Base-by-base conservation (phyloP, 2,113 vertebrate species). In the Triplophysa rosa region DNA sequence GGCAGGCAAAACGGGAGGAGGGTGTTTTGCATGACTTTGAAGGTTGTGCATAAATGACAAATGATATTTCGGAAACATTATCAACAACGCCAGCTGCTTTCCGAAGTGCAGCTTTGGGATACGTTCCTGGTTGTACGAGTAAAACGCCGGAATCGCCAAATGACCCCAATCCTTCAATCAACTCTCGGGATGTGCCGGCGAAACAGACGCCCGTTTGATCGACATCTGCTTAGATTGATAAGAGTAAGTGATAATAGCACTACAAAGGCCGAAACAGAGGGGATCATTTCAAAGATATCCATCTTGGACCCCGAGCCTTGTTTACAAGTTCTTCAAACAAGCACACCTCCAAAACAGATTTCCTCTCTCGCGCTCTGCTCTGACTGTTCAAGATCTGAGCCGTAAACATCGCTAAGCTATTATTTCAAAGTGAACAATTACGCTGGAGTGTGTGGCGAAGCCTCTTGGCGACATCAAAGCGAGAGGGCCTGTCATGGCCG, bases 401-500 rank as follows among this genome's bases (percentile, higher is more conserved):
- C 24, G 33, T 45, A 72, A 73, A 80, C 78, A 63, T 71, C 58
- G 42, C 63, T 73, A 80, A 29, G 68, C 62, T 66, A 72, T 65
- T 77, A 76, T 68, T 69, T 77, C 65, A 82, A 70, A 82, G 67
- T 62, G 66, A 73, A 65, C 63, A 73, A 79, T 85, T 77, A 74
- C 64, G 67, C 42, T 74, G 69, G 61, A 77, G 69, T 78, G 63
- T 78, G 75, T 61, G 62, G 54, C 52, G 45, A 33, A 82, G 40
- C 59, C 37, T 47, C 61, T 78, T 56, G 17, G 71, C 6, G 47
- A 79, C 75, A 74, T 78, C 42, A 73, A 62, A 74, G 73, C n/a
- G 66, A 65, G 56, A 29, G 21, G 26, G 26, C 45, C 26, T 68
- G 62, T 73, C 26, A 71, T 23, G 33, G 79, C 66, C 67, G 49